Conservation (phyloP, 2,113 vertebrate genomes). For the Tragelaphus imberbis region DNA sequence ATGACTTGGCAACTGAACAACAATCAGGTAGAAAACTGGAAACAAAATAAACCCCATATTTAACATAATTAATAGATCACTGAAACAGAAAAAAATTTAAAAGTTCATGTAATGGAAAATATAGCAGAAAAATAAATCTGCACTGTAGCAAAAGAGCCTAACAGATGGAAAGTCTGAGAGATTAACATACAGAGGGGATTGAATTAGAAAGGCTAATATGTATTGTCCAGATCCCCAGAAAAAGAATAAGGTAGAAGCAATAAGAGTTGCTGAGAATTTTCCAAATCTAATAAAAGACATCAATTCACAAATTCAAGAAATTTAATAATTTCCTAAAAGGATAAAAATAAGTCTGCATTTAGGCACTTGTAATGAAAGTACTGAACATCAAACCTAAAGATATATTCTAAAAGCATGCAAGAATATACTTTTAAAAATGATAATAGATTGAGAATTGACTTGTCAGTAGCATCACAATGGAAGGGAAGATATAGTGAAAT, state of each 20-base stretch:
- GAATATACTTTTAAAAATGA: background rate
- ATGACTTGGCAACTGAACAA: background rate
- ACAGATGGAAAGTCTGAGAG: background rate
- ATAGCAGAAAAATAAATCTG: background rate
- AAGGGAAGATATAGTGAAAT: background rate
- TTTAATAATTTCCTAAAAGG: background rate
- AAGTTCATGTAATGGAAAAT: background rate
- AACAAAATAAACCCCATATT: background rate
- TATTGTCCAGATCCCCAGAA: background rate
- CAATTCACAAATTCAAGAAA: background rate
- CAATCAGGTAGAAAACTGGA: background rate
- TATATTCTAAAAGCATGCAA: background rate
- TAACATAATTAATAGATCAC: background rate
- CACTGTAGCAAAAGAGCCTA: background rate
- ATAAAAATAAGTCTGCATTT: background rate
- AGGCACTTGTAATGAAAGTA: background rate
- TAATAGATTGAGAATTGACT: background rate
- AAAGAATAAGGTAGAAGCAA: background rate
- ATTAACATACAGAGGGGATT: background rate
- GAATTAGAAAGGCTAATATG: background rate
- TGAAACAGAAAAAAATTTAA: background rate
- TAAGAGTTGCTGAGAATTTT: background rate
- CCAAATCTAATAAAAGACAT: background rate
- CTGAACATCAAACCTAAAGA: background rate
- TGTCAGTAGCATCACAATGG: background rate